These are phyloP conservation scores for Aleiodes alternator DNA, from an alignment of 2,888 invertebrate genomes.

Conservation along the genomic window DNA sequence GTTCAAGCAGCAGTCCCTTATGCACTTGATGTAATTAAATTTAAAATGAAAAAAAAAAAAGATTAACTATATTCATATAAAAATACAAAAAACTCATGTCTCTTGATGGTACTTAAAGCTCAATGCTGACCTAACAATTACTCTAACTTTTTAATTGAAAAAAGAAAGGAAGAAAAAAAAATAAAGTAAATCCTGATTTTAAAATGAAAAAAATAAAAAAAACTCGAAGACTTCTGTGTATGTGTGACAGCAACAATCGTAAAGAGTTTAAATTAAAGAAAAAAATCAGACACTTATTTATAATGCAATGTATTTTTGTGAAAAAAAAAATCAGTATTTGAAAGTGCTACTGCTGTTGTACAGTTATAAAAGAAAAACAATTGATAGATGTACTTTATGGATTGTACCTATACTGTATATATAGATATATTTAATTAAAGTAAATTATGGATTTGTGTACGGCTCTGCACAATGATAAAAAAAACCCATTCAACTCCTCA, in stretches of 20 bases:
- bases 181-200: background rate
- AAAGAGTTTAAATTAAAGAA: conserved; percentile 23
- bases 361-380: conserved; percentile 66
- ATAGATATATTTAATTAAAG: conserved; percentile 75
- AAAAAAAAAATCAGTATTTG: conserved; percentile 68
- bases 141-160: conserved; percentile 27
- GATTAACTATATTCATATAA: conserved; percentile 58
- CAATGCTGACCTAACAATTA: conserved; percentile 47
- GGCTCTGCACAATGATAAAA: conserved; percentile 34
- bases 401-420: conserved; percentile 73
- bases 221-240: conserved; percentile 32
- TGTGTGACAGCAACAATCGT: background rate
- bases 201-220: conserved; percentile 31
- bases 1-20: conserved; percentile 47
- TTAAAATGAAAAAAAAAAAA: conserved; percentile 40
- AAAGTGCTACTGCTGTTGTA: conserved; percentile 71
- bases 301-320: conserved; percentile 74
- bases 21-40: conserved; percentile 67
- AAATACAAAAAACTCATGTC: conserved; percentile 70
- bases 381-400: conserved; percentile 71
- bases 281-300: conserved; percentile 55
- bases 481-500: conserved; percentile 21
- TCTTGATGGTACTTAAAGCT: conserved; percentile 70
- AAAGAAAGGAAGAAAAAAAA: conserved; percentile 24
- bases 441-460: conserved; percentile 73